Conservation (phyloP, 2,797 vertebrate species). For the Pyrocephalus nanus region DNA sequence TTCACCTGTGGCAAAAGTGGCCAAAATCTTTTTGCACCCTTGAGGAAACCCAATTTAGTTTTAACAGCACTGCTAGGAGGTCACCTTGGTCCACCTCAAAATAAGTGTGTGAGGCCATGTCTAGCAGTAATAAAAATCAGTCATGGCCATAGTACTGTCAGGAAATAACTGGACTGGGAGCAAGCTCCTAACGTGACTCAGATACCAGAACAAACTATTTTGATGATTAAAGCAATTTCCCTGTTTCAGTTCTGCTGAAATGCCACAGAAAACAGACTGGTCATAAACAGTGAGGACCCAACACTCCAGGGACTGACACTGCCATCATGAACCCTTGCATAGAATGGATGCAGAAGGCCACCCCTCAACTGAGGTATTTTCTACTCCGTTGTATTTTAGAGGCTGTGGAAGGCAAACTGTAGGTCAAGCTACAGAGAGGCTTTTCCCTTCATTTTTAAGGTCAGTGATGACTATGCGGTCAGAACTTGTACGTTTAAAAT, state of each 20-base stretch:
- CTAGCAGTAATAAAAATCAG: neutral
- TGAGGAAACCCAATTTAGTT: neutral
- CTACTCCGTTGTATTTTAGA: neutral
- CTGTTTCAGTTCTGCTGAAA: neutral
- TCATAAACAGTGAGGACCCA: neutral
- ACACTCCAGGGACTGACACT: neutral
- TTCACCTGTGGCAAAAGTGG: neutral
- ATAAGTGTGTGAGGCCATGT: neutral
- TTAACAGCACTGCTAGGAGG: neutral
- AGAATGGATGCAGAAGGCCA: neutral
- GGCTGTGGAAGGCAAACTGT: neutral
- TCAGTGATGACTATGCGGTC: neutral
- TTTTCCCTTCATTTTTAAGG: neutral
- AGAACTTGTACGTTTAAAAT: neutral
- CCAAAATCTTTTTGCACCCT: neutral
- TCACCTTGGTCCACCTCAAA: neutral
- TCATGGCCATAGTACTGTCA: neutral
- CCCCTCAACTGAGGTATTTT: neutral
- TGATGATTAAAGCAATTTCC: neutral
- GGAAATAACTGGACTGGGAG: neutral
- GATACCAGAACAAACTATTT: neutral
- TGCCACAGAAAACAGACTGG: neutral
- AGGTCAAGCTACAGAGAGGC: neutral
- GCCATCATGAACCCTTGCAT: fast-evolving
- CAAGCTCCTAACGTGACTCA: neutral